Conservation (phyloP, 2,888 invertebrate species). For the Panorpa germanica region DNA sequence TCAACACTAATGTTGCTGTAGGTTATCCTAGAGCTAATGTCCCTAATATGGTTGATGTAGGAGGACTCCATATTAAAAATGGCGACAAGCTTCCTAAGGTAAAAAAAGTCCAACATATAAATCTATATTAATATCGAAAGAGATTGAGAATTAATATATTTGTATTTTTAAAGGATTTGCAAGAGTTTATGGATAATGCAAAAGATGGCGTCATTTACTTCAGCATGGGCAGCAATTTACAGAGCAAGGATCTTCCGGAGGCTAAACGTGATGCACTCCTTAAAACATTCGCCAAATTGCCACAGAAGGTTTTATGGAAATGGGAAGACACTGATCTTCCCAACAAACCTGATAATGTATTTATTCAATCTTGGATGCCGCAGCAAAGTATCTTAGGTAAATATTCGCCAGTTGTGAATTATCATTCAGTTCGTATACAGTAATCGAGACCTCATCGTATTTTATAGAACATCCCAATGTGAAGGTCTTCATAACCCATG, state of each 20-base stretch:
- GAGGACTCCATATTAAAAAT: constrained; percentile 8
- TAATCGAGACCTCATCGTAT: not conserved
- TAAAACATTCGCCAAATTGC: constrained; percentile 16
- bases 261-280: constrained; percentile 15
- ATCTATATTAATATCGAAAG: too few species aligned
- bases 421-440: constrained; percentile 3
- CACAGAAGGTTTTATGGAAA: constrained; percentile 24
- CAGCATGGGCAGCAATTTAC: constrained; percentile 12
- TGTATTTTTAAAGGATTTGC: constrained; percentile 13
- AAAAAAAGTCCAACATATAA: too few species aligned
- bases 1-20: constrained; percentile 21
- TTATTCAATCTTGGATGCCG: constrained; percentile 23
- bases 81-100: not conserved
- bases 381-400: constrained; percentile 23
- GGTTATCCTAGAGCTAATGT: constrained; percentile 21
- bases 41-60: constrained; percentile 19
- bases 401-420: constrained; percentile 4
- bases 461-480: constrained; percentile 19
- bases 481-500: constrained; percentile 20
- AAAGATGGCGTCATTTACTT: constrained; percentile 7
- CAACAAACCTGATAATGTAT: constrained; percentile 19
- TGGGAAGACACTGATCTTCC: constrained; percentile 21
- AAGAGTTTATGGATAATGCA: constrained; percentile 10
- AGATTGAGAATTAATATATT: too few species aligned
- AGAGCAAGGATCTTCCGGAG: constrained; percentile 15